Evolutionary conservation across 2,888 invertebrate species (phyloP).

Genomic region (Toxonevra muliebris): DNA sequence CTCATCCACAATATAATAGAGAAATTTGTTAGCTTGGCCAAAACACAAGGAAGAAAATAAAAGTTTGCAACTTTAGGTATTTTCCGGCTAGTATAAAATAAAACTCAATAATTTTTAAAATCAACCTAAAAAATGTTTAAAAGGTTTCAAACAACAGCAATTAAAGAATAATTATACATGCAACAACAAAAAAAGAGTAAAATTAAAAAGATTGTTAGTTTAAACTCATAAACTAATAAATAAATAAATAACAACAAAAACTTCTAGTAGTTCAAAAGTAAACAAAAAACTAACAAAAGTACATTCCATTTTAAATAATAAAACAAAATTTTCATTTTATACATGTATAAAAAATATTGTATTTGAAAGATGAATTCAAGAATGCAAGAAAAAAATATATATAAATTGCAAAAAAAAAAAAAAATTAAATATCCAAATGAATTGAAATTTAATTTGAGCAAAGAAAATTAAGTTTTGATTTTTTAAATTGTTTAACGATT

Average conservation of each 20-base stretch:
- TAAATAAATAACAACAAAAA: slow-evolving; percentile 6
- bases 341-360: neutral
- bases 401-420: neutral
- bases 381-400: neutral
- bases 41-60: too few species aligned
- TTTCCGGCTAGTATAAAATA: too few species aligned
- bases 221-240: too few species aligned
- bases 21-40: too few species aligned
- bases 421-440: neutral
- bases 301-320: neutral
- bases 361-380: neutral
- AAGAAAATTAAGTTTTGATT: too few species aligned
- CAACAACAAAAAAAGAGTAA: too few species aligned
- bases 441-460: too few species aligned
- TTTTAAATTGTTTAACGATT: neutral
- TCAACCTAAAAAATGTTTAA: neutral
- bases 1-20: too few species aligned
- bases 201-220: neutral
- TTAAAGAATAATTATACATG: slow-evolving; percentile 21
- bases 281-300: neutral
- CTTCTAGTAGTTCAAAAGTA: neutral
- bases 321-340: neutral
- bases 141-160: neutral
- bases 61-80: too few species aligned
- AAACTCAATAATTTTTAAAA: slow-evolving; percentile 19